Conservation (phyloP, 2,113 vertebrate species). For the Garra rufa region DNA sequence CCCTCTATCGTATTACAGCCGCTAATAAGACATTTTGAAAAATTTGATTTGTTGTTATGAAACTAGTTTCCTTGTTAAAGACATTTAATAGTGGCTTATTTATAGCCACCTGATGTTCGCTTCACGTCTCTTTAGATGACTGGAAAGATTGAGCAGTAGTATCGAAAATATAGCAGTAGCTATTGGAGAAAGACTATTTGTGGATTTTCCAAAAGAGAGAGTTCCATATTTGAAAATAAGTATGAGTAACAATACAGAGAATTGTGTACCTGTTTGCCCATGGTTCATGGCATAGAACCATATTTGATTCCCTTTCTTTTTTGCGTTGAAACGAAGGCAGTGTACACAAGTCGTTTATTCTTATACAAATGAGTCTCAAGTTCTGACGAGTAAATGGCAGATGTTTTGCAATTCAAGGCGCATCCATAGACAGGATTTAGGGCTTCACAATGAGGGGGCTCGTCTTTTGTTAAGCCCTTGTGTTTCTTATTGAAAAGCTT, state of each 20-base stretch:
- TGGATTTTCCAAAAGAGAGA: not conserved
- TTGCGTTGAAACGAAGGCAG: constrained; percentile 65
- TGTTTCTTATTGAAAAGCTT: constrained; percentile 73
- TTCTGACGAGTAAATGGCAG: constrained; percentile 79
- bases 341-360: constrained; percentile 68
- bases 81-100: not conserved
- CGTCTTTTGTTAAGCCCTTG: constrained; percentile 75
- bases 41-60: not conserved
- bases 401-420: constrained; percentile 84
- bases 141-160: not conserved
- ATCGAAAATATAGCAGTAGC: not conserved
- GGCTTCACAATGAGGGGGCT: constrained; percentile 73
- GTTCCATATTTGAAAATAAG: not conserved
- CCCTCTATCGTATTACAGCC: not conserved
- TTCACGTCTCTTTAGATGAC: not conserved
- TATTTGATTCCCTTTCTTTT: constrained; percentile 38
- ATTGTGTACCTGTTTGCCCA: not conserved
- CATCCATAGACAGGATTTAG: constrained; percentile 76
- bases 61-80: not conserved
- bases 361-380: constrained; percentile 75
- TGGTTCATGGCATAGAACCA: not conserved
- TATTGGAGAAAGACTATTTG: not conserved
- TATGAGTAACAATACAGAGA: not conserved
- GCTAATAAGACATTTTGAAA: not conserved
- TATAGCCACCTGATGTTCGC: not conserved